Percentiles rank a stretch among this genome's conserved stretches.
Conservation (phyloP, 2,113 vertebrate species). For the Arizona elegans region DNA sequence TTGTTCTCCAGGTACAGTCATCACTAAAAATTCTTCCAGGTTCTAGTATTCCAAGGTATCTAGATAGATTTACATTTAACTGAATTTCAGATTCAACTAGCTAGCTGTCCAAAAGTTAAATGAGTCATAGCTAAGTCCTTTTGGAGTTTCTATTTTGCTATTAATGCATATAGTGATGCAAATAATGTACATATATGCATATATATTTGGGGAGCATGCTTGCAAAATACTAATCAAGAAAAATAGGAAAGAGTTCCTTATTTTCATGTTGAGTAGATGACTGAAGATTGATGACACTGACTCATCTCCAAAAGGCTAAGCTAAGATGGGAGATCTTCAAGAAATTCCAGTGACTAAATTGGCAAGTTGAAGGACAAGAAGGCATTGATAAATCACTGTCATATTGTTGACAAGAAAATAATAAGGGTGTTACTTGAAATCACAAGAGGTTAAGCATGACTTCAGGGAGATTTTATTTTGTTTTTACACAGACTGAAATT, state of each 20-base stretch:
- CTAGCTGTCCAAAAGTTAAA: neutral
- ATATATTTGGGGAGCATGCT: neutral
- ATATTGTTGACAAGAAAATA: neutral
- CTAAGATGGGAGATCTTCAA: neutral
- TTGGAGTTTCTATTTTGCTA: neutral
- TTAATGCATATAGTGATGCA: neutral
- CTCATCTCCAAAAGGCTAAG: neutral
- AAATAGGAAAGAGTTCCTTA: neutral
- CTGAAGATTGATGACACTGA: neutral
- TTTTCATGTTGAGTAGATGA: neutral
- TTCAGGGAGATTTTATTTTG: neutral
- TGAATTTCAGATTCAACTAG: neutral
- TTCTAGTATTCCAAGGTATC: neutral
- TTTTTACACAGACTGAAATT: neutral
- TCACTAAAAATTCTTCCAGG: neutral
- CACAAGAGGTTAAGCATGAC: neutral
- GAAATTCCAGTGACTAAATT: neutral
- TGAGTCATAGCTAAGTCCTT: neutral
- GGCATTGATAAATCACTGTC: neutral
- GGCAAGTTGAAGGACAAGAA: neutral
- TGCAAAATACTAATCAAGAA: neutral
- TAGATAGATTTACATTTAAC: neutral
- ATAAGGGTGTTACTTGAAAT: neutral
- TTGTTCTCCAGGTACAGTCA: neutral
- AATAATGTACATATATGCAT: neutral